Base-by-base conservation (phyloP, 2,797 vertebrate genomes). In the Epinephelus awoara region DNA sequence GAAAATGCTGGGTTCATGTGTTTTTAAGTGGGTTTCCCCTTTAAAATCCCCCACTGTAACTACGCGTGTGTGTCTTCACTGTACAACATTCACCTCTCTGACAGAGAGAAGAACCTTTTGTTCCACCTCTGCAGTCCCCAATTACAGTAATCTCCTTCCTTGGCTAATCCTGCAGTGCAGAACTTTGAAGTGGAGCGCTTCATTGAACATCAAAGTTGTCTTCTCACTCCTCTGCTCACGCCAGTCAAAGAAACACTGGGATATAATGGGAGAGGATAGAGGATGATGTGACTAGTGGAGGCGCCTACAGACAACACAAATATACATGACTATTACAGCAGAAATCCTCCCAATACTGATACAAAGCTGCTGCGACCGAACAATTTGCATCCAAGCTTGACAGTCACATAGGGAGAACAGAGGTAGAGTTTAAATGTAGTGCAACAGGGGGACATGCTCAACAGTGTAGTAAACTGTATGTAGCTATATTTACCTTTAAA, bases 111-210 rank as follows among this genome's bases (percentile, higher is more conserved):
- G 58, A 89, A 89, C 89, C 90, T 88, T 91, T 92, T 91, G 90
- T 93, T 91, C 90, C 86, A 87, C 87, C 82, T 89, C 88, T 79
- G 57, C 82, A 63, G 84, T 88, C 89, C 72, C 89, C 90, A 91
- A 90, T 93, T 93, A 92, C 88, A 85, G 85, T 93, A 91, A 93
- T 93, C 89, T 90, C 79, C 82, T 80, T 83, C 85, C 82, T 82
- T 23, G 13, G 59, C 77, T 93, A 92, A 93, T 91, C 88, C 90
- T 47, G 58, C 80, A 59, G 85, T 44, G 59, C 59, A 59, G 11
- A 84, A 86, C 90, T 90, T 91, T 92, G 91, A 92, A 91, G 89
- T 87, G 69, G 67, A 77, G 73, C 64, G 83, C 84, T 89, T 68
- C 69, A 55, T 21, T 70, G 81, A 90, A 91, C 90, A 88, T 91